These are phyloP conservation scores for Hirtodrosophila cameraria DNA, from an alignment of 2,888 invertebrate species.

Conservation along the genomic window DNA sequence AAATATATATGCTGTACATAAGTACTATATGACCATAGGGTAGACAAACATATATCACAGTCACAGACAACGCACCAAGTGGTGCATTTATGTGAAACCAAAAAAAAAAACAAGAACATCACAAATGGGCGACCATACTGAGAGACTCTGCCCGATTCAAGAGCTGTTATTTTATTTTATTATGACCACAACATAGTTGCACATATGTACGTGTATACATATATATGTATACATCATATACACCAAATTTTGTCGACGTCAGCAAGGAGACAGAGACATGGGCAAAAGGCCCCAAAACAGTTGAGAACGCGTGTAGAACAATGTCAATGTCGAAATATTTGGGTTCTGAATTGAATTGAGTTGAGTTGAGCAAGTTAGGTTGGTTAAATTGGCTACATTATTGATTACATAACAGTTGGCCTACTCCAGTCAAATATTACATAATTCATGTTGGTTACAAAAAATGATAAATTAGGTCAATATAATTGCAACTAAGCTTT, in stretches of 20 bases:
- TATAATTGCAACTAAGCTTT: no score
- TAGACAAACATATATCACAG: constrained; percentile 19
- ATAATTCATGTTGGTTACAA: neutral
- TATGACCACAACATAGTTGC: constrained; percentile 19
- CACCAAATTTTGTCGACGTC: constrained; percentile 38
- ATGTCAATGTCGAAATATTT: neutral
- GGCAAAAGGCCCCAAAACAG: constrained; percentile 23
- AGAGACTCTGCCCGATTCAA: constrained; percentile 17
- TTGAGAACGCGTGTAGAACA: constrained; percentile 37
- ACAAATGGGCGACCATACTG: constrained; percentile 4
- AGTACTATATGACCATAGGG: constrained; percentile 24
- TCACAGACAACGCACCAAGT: constrained; percentile 46
- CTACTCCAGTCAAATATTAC: neutral
- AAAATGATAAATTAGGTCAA: no score
- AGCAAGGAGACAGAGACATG: constrained; percentile 50
- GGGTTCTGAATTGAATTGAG: neutral
- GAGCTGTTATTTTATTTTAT: constrained; percentile 24
- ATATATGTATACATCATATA: constrained; percentile 5
- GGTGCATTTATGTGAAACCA: constrained; percentile 29
- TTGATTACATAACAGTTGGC: neutral
- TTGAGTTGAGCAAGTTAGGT: constrained; percentile 32
- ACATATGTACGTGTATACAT: constrained; percentile 2
- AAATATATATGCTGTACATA: constrained; percentile 27
- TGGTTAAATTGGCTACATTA: constrained; percentile 22
- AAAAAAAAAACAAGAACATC: constrained; percentile 9